Conservation (phyloP, 64 coral and sea anemone genomes). For the Dendronephthya gigantea region DNA sequence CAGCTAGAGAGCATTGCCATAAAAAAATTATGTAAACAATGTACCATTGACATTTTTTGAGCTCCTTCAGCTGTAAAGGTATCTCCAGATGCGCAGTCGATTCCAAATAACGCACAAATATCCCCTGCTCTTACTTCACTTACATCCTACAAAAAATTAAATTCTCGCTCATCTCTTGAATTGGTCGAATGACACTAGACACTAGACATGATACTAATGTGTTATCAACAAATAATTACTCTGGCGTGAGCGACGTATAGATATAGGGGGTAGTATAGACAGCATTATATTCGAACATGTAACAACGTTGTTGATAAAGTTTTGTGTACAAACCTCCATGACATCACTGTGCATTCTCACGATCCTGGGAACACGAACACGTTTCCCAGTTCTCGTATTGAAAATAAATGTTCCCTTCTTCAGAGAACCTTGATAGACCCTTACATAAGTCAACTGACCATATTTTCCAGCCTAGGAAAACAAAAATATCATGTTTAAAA, state of each 20-base stretch:
- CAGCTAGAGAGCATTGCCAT: too few species aligned
- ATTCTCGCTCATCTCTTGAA: too few species aligned
- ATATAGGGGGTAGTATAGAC: too few species aligned
- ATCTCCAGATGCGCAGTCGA: constrained; percentile 89
- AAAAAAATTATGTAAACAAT: too few species aligned
- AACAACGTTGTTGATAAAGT: not conserved
- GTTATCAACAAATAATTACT: too few species aligned
- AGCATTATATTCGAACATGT: too few species aligned
- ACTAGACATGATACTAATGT: too few species aligned
- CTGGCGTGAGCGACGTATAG: too few species aligned
- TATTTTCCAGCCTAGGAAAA: constrained; percentile 72
- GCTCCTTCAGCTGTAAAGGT: constrained; percentile 86
- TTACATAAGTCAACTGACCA: constrained; percentile 80
- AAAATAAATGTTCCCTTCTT: constrained; percentile 73
- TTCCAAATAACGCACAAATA: constrained; percentile 94
- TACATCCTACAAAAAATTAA: constrained; percentile 49
- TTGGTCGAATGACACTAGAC: too few species aligned
- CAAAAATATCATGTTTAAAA: not conserved
- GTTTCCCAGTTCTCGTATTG: constrained; percentile 86
- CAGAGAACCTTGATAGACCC: constrained; percentile 83
- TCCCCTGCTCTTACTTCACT: constrained; percentile 59
- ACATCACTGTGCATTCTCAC: constrained; percentile 86
- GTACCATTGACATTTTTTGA: constrained; percentile 77
- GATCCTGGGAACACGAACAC: constrained; percentile 88
- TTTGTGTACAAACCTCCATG: constrained; percentile 60